Base-by-base conservation (phyloP, 2,113 vertebrate species). In the Hypanus sabinus region DNA sequence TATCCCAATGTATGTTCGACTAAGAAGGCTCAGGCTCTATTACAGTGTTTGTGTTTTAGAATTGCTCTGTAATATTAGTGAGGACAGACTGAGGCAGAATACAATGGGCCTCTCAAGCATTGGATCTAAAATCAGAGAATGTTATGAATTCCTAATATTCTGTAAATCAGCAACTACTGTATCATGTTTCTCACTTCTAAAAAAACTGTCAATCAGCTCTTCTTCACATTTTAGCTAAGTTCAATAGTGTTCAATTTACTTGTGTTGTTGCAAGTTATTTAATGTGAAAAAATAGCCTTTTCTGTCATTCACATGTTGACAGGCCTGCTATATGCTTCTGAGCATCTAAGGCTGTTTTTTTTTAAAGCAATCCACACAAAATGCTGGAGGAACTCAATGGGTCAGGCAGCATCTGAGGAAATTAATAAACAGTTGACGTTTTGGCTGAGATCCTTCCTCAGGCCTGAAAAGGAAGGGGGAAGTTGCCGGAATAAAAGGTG, bases 131-230 rank as follows among this genome's bases (percentile, higher is more conserved):
- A 85, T 24, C 46, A 24, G 46, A 85, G 81, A 7, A 85, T 55
- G 46, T 46, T 46, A 46, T 18, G 16, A 65, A 65, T 65, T 68
- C 60, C 60, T n/a, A 90, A 65, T 18, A 90, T n/a, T 90, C 85
- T 18, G 38, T 33, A 90, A 90, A 68, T 16, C 30, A 90, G 60
- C 85, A 90, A 90, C 65, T n/a, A 22, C 71, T 73, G 16, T 20
- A 62, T 90, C n/a, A 90, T 90, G n/a, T 65, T 90, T 68, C 12
- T 90, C n/a, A 90, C 6, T 90, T n/a, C 60, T 30, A 90, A 90
- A 90, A 16, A 16, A 46, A 46, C 46, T 65, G 60, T 90, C 6
- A 65, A 30, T 90, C 60, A 90, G 33, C 30, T 90, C 30, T 65
- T 36, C 33, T 36, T 90, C 16, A 9, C n/a, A 90, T 90, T 65